A percentile compares a stretch with the other conserved stretches of the same genome.
These are phyloP conservation scores for Amblyornis subalaris DNA, from an alignment of 2,113 vertebrate genomes.

Conservation along the genomic window DNA sequence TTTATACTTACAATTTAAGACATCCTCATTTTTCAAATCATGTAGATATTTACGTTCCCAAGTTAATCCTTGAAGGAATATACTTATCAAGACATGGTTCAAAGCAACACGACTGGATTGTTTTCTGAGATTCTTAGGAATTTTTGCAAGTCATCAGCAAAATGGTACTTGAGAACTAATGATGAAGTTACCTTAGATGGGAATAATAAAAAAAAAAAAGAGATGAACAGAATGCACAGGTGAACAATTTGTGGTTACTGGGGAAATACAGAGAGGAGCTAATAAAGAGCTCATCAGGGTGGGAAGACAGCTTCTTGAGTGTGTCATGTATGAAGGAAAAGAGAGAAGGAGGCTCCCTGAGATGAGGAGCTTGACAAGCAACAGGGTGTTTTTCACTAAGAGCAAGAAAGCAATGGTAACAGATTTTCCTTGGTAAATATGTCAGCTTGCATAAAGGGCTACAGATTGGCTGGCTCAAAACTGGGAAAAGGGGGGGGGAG, in stretches of 20 bases:
- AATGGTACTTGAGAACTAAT: neutral
- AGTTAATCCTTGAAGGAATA: neutral
- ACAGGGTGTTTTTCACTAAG: neutral
- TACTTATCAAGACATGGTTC: neutral
- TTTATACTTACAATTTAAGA: neutral
- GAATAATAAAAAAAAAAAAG: neutral
- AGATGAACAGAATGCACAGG: neutral
- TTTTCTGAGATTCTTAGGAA: neutral
- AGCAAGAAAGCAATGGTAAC: neutral
- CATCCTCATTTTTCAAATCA: neutral
- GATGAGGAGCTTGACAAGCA: neutral
- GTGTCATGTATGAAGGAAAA: neutral
- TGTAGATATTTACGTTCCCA: neutral
- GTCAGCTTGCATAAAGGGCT: conserved; percentile 13
- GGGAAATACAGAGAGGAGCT: neutral
- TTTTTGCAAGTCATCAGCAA: neutral
- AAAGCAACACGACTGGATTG: neutral
- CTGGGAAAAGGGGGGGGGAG: conserved; percentile 14
- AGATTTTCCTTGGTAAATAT: conserved; percentile 52
- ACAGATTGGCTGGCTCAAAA: conserved; percentile 51
- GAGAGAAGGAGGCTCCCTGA: neutral
- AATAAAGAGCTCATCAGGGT: neutral
- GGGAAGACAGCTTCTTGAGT: neutral
- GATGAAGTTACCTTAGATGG: neutral
- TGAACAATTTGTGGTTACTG: neutral